Percentiles rank a stretch among this genome's conserved stretches.
Evolutionary conservation across 1,140 invertebrate species (phyloP).

Genomic region (Planococcus citri): DNA sequence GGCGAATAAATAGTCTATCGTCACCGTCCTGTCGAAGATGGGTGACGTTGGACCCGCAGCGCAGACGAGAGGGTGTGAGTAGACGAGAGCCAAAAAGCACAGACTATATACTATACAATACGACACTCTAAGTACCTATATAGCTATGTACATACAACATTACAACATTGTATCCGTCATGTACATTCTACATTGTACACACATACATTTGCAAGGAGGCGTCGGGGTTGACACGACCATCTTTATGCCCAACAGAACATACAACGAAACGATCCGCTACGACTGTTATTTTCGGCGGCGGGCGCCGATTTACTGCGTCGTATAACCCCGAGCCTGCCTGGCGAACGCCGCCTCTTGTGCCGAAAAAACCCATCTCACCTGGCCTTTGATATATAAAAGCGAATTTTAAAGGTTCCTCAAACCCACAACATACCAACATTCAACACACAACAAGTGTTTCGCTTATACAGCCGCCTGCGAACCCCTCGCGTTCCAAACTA

Average conservation of each 20-base stretch:
- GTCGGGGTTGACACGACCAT: background rate
- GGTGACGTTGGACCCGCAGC: too few relatives aligned
- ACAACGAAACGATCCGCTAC: background rate
- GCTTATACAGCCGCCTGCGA: background rate
- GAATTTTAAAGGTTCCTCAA: constrained; percentile 15
- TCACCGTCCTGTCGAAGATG: too few relatives aligned
- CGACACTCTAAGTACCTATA: too few relatives aligned
- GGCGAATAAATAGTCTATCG: too few relatives aligned
- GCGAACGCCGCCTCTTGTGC: too few relatives aligned
- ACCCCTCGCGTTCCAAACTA: background rate
- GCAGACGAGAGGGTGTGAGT: too few relatives aligned
- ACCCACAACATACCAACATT: background rate
- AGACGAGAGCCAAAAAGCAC: too few relatives aligned
- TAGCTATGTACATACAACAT: too few relatives aligned
- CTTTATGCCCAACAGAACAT: too few relatives aligned
- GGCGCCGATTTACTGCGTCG: constrained; percentile 19
- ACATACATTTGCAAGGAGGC: too few relatives aligned
- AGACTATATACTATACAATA: too few relatives aligned
- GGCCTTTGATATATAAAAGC: constrained; percentile 10
- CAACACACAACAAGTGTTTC: constrained; percentile 4
- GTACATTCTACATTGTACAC: background rate
- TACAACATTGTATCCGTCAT: background rate
- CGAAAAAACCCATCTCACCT: constrained; percentile 16
- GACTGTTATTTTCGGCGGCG: constrained; percentile 13
- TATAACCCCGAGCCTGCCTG: background rate